Evolutionary conservation across 1,140 invertebrate species (phyloP).

Genomic region (Bombus cullumanus): DNA sequence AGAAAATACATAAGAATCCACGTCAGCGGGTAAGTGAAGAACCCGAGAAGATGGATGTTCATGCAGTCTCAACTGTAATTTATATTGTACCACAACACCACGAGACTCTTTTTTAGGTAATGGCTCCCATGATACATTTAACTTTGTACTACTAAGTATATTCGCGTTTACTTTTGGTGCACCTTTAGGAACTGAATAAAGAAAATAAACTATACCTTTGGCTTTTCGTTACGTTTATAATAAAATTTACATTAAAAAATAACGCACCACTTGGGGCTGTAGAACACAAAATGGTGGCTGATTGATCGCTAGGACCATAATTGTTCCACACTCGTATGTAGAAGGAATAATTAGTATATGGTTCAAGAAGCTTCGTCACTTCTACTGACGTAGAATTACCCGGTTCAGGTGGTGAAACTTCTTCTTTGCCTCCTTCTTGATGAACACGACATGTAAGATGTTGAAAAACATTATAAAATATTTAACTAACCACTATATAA

Average conservation of each 20-base stretch:
- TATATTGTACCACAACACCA: slow-evolving; percentile 85
- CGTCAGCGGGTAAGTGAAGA: slow-evolving; percentile 77
- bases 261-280: slow-evolving; percentile 85
- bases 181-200: slow-evolving; percentile 83
- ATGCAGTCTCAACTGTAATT: slow-evolving; percentile 85
- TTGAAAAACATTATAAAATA: neutral
- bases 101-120: slow-evolving; percentile 84
- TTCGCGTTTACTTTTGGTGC: slow-evolving; percentile 84
- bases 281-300: slow-evolving; percentile 84
- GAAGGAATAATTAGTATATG: slow-evolving; percentile 88
- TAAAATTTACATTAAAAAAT: slow-evolving; percentile 2
- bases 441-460: slow-evolving; percentile 22
- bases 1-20: slow-evolving; percentile 82
- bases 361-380: slow-evolving; percentile 83
- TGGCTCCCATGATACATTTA: slow-evolving; percentile 85
- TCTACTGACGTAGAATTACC: slow-evolving; percentile 83
- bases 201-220: neutral
- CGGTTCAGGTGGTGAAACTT: slow-evolving; percentile 80
- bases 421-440: slow-evolving; percentile 84
- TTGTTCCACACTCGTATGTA: slow-evolving; percentile 86
- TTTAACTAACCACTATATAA: neutral
- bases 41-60: slow-evolving; percentile 81
- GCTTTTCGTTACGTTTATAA: neutral
- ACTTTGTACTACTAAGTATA: slow-evolving; percentile 82
- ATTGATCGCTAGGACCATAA: slow-evolving; percentile 85